Evolutionary conservation across 2,797 vertebrate genomes (phyloP).

Genomic region (Staurois parvus): DNA sequence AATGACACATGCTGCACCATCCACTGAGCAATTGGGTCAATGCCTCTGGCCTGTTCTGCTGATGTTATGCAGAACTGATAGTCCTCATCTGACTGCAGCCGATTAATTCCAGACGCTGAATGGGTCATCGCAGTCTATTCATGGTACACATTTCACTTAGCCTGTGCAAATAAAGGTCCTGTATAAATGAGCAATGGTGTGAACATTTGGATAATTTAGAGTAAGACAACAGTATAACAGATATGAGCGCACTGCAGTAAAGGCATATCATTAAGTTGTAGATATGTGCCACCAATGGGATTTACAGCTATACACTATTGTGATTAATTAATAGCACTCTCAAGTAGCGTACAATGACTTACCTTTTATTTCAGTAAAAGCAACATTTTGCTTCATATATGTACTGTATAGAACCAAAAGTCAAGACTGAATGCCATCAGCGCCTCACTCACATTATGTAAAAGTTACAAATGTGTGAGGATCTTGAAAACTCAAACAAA

Average conservation of each 20-base stretch:
- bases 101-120: conserved; percentile 57
- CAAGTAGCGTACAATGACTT: too few species aligned
- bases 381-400: too few species aligned
- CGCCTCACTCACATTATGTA: too few species aligned
- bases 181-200: conserved; percentile 26
- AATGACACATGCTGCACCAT: conserved; percentile 51
- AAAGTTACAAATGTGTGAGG: too few species aligned
- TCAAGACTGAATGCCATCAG: too few species aligned
- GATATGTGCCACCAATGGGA: too few species aligned
- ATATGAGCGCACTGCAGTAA: conserved; percentile 9
- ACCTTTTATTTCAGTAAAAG: too few species aligned
- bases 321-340: too few species aligned
- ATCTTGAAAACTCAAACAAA: too few species aligned
- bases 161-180: conserved; percentile 22
- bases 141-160: conserved; percentile 44
- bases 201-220: conserved; percentile 38
- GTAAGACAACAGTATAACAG: conserved; percentile 12
- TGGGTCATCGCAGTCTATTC: conserved; percentile 52
- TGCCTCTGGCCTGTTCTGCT: conserved; percentile 53
- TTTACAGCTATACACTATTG: too few species aligned
- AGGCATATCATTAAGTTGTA: not conserved
- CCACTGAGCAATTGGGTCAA: conserved; percentile 61
- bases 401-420: too few species aligned
- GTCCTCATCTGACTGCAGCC: conserved; percentile 58
- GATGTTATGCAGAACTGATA: conserved; percentile 56